phyloP scores from a whole-genome alignment of 2,113 vertebrate species.

The Boulengeromyrus knoepffleri region DNA sequence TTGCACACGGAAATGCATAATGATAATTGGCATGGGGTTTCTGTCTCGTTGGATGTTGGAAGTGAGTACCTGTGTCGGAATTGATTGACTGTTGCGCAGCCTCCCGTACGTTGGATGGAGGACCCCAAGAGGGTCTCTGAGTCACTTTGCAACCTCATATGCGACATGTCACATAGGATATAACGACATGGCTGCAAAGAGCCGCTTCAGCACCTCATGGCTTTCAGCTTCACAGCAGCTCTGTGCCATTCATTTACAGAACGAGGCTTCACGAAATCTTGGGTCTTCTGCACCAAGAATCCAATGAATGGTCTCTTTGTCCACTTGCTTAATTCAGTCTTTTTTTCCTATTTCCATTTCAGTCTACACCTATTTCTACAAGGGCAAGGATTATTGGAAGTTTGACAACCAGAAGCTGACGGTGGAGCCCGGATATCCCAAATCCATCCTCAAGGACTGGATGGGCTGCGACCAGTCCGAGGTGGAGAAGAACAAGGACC shows the following conservation, averaged over 20 bases:
- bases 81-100: neutral
- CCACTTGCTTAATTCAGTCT: neutral
- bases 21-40: neutral
- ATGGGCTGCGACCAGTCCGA: slow-evolving; percentile 96
- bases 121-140: slow-evolving; percentile 3
- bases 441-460: slow-evolving; percentile 94
- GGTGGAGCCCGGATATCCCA: slow-evolving; percentile 89
- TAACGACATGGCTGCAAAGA: neutral
- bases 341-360: slow-evolving; percentile 20
- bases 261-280: neutral
- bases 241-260: neutral
- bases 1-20: neutral
- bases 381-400: slow-evolving; percentile 97
- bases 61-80: neutral
- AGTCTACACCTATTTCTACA: slow-evolving; percentile 99
- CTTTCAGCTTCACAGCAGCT: neutral
- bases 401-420: slow-evolving; percentile 96
- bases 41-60: neutral
- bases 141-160: slow-evolving; percentile 34
- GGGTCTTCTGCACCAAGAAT: neutral
- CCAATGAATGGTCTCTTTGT: neutral
- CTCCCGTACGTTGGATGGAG: neutral
- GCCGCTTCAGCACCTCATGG: neutral
- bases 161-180: slow-evolving; percentile 25
- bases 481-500: slow-evolving; percentile 81